A percentile compares a stretch with the other conserved stretches of the same genome.
Conservation (phyloP, 2,113 vertebrate genomes). For the Pristiophorus japonicus region DNA sequence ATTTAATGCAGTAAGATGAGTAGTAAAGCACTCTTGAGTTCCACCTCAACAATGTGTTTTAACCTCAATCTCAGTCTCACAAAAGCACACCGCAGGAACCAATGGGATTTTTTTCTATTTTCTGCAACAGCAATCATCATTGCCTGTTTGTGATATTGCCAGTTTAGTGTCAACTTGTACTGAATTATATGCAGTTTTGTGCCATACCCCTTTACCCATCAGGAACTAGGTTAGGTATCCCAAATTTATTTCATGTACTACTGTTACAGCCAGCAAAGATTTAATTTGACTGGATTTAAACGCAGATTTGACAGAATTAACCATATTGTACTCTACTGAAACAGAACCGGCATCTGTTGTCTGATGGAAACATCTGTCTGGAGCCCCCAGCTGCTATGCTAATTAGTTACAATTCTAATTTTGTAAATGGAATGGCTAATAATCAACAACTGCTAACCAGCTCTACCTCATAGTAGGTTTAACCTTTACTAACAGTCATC, state of each 20-base stretch:
- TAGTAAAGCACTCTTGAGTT: neutral
- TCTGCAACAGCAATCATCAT: neutral
- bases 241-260: neutral
- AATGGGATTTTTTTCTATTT: neutral
- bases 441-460: conserved; percentile 3
- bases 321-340: neutral
- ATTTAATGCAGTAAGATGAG: neutral
- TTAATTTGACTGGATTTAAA: neutral
- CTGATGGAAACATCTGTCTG: neutral
- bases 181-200: neutral
- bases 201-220: neutral
- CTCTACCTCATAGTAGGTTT: neutral
- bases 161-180: neutral
- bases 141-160: neutral
- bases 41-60: neutral
- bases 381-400: neutral
- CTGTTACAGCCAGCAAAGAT: neutral
- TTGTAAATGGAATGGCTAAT: conserved; percentile 19
- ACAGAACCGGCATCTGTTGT: neutral
- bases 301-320: neutral
- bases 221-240: neutral
- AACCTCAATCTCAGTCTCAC: neutral
- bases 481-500: neutral
- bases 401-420: conserved; percentile 31
- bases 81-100: neutral